phyloP scores from a whole-genome alignment of 2,113 vertebrate genomes.

The Emydura subglobosa region DNA sequence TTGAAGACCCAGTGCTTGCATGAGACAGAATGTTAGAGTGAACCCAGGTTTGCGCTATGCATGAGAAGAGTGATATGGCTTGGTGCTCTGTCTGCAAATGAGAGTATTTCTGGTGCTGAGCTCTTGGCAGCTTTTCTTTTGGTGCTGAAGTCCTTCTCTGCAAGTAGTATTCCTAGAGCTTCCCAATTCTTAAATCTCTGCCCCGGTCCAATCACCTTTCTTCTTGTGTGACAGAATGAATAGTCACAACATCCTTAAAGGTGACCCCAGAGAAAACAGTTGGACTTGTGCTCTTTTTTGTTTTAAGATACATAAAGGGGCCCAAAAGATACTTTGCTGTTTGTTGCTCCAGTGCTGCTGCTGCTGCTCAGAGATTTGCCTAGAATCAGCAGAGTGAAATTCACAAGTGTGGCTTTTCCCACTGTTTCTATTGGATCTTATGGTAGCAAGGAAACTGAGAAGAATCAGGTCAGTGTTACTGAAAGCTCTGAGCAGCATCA shows the following conservation, averaged over 20 bases:
- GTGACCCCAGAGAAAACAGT: background rate
- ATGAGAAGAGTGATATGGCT: background rate
- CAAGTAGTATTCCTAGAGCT: background rate
- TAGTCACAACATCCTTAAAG: background rate
- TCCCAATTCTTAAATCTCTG: background rate
- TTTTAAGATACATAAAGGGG: background rate
- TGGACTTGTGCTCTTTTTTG: background rate
- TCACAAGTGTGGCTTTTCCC: background rate
- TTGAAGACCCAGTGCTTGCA: background rate
- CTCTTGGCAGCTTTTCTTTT: background rate
- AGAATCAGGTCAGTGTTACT: background rate
- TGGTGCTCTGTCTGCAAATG: background rate
- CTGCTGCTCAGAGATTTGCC: background rate
- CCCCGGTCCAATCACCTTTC: background rate
- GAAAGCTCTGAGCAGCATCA: background rate
- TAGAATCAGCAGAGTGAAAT: background rate
- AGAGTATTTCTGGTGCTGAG: background rate
- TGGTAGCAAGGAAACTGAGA: background rate
- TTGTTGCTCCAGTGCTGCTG: background rate
- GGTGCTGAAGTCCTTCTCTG: background rate
- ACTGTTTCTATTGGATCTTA: background rate
- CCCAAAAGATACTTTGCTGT: background rate
- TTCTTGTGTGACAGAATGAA: background rate
- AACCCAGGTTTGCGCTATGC: background rate
- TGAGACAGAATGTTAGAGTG: background rate